Evolutionary conservation across 2,113 vertebrate genomes (phyloP), one percentile per base, ranked within the genome.

Genomic region (Apodemus sylvaticus): DNA sequence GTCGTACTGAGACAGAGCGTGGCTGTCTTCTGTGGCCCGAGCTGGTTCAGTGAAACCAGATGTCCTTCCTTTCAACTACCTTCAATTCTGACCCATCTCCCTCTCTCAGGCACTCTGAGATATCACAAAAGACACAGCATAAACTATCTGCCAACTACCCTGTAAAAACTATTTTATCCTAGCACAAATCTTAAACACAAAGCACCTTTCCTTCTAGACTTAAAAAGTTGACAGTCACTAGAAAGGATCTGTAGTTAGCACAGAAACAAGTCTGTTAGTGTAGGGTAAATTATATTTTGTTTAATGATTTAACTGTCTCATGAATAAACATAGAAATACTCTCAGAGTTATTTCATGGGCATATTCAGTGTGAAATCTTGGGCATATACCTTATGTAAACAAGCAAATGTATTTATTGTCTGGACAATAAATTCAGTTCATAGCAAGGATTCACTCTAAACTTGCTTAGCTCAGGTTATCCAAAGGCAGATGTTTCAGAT

Each of bases 121-220:
- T 89, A 7, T 95, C 71, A 91, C 73, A 94, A 79, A 87, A 55
- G 62, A 89, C 68, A 81, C n/a, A 79, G 66, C 36, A 58, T 39
- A 62, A 77, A 55, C 12, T 66, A 64, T 26, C 73, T 68, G n/a
- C 31, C 85, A 89, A 68, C 85, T 88, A 39, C 82, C 36, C 36
- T 95, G 51, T 45, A 45, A 87, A 91, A 87, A 20, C 13, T 83
- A 42, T 86, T 96, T 94, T 74, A 94, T n/a, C 22, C 10, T 48
- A 79, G n/a, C 4, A 26, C 2, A 39, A n/a, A 36, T 51, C 66
- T 90, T 22, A 97, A 90, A 94, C 53, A 88, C 45, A 92, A 71
- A 89, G 66, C 9, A 79, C 79, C 14, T 88, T 91, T 53, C 22
- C 58, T 95, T 90, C 55, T 10, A 81, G 87, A 81, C 51, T 93